Percentiles rank a stretch among this genome's conserved stretches.
phyloP scores from a whole-genome alignment of 2,113 vertebrate genomes.

The Theristicus caerulescens region DNA sequence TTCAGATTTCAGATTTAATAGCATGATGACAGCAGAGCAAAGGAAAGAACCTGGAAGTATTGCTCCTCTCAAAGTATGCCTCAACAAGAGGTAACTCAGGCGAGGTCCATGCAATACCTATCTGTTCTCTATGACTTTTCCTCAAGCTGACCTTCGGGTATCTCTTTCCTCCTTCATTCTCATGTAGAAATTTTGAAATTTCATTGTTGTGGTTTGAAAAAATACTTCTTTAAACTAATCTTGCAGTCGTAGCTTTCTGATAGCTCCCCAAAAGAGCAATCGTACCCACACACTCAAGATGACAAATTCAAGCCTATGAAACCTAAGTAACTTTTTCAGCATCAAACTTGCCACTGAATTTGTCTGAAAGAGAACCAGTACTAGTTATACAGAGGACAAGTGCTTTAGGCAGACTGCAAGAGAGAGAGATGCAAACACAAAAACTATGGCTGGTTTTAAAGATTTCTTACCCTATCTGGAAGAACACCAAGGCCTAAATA shows the following conservation, averaged over 20 bases:
- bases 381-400: not conserved
- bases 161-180: not conserved
- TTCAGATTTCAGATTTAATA: not conserved
- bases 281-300: not conserved
- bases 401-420: not conserved
- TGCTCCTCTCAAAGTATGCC: not conserved
- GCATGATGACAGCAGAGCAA: not conserved
- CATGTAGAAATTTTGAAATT: not conserved
- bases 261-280: not conserved
- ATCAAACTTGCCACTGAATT: not conserved
- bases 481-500: not conserved
- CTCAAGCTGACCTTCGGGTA: not conserved
- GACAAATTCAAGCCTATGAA: not conserved
- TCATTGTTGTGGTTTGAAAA: not conserved
- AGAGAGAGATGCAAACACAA: not conserved
- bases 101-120: rapidly evolving
- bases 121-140: not conserved
- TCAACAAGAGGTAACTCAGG: not conserved
- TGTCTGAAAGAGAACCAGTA: not conserved
- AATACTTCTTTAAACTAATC: not conserved
- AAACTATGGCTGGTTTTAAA: not conserved
- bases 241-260: not conserved
- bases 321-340: not conserved
- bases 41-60: not conserved
- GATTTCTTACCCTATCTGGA: not conserved